Percentiles rank a stretch among this genome's conserved stretches.
Conservation (phyloP, 64 coral and sea anemone species). For the Stichodactyla mertensii region DNA sequence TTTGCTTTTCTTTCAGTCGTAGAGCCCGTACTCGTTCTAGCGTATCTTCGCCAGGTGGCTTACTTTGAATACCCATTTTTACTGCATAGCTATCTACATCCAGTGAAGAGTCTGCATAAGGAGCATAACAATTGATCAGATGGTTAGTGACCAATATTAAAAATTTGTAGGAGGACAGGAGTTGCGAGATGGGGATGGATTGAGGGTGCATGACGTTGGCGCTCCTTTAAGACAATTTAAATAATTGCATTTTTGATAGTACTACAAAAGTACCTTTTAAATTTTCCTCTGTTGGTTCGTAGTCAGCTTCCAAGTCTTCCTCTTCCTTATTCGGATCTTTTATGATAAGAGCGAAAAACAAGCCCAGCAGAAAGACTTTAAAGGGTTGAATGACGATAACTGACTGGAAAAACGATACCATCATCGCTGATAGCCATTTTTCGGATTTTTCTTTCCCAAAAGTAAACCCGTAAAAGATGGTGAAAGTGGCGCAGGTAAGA, state of each 20-base stretch:
- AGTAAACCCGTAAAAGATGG: slow-evolving; percentile 60
- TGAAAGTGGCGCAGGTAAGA: slow-evolving; percentile 52
- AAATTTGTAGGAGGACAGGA: too few species aligned
- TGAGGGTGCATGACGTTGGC: too few species aligned
- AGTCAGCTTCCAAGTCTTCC: slow-evolving; percentile 35
- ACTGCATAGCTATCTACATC: neutral
- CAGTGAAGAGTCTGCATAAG: neutral
- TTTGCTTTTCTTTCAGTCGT: slow-evolving; percentile 72
- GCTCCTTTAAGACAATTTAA: too few species aligned
- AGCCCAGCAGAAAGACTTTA: slow-evolving; percentile 78
- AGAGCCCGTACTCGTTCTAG: slow-evolving; percentile 66
- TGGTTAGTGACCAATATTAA: too few species aligned
- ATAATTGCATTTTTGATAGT: too few species aligned
- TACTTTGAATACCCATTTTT: slow-evolving; percentile 42
- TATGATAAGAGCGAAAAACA: slow-evolving; percentile 84
- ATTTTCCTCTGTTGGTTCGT: slow-evolving; percentile 14
- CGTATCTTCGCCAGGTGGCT: slow-evolving; percentile 69
- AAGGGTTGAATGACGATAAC: slow-evolving; percentile 80
- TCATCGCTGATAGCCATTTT: slow-evolving; percentile 76
- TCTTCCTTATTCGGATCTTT: slow-evolving; percentile 96
- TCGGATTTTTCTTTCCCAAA: slow-evolving; percentile 84
- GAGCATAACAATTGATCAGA: neutral
- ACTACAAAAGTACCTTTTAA: neutral
- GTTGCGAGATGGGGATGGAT: too few species aligned
- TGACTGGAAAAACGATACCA: slow-evolving; percentile 86